Percentiles rank a stretch among this genome's conserved stretches.
phyloP scores from a whole-genome alignment of 2,113 vertebrate species.

The Rynchops niger region DNA sequence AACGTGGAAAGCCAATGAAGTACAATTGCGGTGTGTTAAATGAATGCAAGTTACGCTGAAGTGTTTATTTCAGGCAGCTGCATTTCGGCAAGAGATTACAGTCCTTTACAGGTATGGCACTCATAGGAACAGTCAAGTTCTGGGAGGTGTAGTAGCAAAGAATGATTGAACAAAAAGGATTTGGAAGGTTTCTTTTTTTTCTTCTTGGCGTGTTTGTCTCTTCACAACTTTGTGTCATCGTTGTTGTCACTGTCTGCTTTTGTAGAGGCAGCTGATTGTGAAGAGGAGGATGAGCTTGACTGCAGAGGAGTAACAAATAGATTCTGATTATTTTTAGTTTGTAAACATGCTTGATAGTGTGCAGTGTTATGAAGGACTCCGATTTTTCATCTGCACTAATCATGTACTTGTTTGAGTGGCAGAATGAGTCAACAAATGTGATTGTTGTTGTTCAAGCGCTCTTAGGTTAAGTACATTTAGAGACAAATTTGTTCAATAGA shows the following conservation, averaged over 20 bases:
- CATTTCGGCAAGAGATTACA: neutral
- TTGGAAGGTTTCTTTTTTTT: neutral
- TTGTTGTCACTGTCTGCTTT: neutral
- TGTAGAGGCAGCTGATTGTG: conserved; percentile 55
- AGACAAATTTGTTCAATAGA: neutral
- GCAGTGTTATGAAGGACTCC: neutral
- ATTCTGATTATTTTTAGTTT: neutral
- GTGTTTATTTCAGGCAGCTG: neutral
- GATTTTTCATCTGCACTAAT: neutral
- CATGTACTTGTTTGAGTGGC: neutral
- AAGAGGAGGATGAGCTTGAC: conserved; percentile 70
- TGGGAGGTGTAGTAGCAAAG: neutral
- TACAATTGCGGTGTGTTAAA: neutral
- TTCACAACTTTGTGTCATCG: conserved; percentile 70
- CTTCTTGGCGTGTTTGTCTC: neutral
- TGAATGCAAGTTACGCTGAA: neutral
- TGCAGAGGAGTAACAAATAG: conserved; percentile 27
- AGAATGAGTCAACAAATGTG: neutral
- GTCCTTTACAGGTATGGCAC: neutral
- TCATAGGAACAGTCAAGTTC: neutral
- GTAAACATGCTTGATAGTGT: neutral
- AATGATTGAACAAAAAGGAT: neutral
- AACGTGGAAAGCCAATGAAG: neutral
- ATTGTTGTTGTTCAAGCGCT: neutral
- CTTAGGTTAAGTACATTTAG: neutral